Evolutionary conservation across 2,888 invertebrate genomes (phyloP), one percentile per base, ranked within the genome.

Genomic region (Smittia aterrima): DNA sequence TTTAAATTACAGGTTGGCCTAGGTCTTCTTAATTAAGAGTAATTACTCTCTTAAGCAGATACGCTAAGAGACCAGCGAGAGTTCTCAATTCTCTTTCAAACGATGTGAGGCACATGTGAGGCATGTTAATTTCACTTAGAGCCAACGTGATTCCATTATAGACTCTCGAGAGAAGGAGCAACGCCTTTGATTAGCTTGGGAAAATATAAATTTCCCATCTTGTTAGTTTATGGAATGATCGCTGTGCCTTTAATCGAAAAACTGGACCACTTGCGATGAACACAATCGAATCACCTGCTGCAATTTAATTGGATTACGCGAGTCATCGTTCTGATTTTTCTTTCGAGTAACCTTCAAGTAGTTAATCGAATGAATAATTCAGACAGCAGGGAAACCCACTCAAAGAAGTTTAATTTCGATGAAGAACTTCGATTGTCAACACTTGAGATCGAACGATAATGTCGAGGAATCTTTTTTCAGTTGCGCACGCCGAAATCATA

Each of bases 171-270:
- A 22, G 2, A 22, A 2, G 58, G 2, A 22, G 64, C 3, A 25
- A 64, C 64, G 64, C 64, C 64, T 64, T 22, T 64, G 64, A 64
- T 64, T 64, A 64, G 64, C 64, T 64, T 64, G 64, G 64, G 64
- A 64, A 64, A 64, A 64, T 16, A 47, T 6, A 20, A 9, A 64
- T 24, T 64, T 27, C 27, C 27, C 58, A 58, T 22, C 9, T 22
- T 11, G 9, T n/a, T n/a, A n/a, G n/a, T 58, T 7, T 58, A 6
- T 7, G 20, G 18, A 13, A 58, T 58, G 20, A 58, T 47, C 47
- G 47, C 47, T 47, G 47, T 13, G 47, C 16, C 11, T 47, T 16
- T 47, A 47, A 47, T 47, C 47, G 16, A 47, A 47, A 32, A 32
- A 32, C 9, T 9, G 32, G 32, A 32, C 32, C 32, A 9, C 32